Base-by-base conservation (phyloP, 2,888 invertebrate species). In the Conistra vaccinii region DNA sequence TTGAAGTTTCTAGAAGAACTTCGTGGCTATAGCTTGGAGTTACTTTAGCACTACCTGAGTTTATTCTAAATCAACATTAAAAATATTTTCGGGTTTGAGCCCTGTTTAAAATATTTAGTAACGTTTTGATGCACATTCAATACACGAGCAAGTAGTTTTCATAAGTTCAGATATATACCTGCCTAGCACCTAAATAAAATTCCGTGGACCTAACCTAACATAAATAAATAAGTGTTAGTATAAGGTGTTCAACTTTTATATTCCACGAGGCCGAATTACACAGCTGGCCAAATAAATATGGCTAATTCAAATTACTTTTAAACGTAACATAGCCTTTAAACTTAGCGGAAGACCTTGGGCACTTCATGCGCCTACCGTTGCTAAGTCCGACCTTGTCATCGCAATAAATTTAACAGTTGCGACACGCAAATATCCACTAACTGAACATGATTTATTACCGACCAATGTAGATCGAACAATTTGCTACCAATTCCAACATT, bases 351-450 rank as follows among this genome's bases (percentile, higher is more conserved):
- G 75, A 86, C 87, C 86, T 86, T 78, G 84, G 66, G 73, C 70
- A 73, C 68, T 79, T 60, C 85, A 75, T 69, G 69, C 69, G 78
- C 74, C 78, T 76, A 79, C 76, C 85, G 87, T 88, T 89, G 85
- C 84, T 88, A 80, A 87, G 85, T 84, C 88, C 92, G 93, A 93
- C 94, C 94, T 95, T 94, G 94, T 87, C 84, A 87, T 87, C 81
- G 91, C 91, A 88, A 94, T 94, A 95, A 95, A 94, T 94, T 92
- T 86, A 87, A 89, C 90, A 90, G 90, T 93, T 93, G 91, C 92
- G 94, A 93, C 95, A 95, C 92, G 95, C 95, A 94, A 95, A 95
- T 95, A 93, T 93, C 91, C 88, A 91, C 91, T 92, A 93, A 93
- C 92, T 91, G 93, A 93, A 90, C 85, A 89, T 93, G 93, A 95